Conservation (phyloP, 2,888 invertebrate genomes). For the Megaustenia siamemsis region DNA sequence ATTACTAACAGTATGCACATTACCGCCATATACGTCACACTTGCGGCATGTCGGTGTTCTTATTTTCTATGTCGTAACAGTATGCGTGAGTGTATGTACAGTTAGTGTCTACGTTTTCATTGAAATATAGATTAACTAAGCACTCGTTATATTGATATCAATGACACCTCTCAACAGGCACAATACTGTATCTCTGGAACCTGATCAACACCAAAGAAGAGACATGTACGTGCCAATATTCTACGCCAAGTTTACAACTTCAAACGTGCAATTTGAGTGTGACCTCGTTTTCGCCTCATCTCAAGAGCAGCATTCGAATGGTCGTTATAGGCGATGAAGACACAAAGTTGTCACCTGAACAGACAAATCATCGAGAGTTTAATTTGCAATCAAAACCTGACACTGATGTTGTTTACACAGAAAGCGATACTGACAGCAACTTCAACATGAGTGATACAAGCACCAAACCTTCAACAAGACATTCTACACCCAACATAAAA, state of each 20-base stretch:
- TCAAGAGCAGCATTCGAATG: neutral
- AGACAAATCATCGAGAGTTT: neutral
- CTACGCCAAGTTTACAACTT: neutral
- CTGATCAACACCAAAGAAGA: constrained; percentile 43
- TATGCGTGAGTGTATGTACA: neutral
- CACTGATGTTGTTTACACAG: neutral
- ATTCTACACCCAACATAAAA: neutral
- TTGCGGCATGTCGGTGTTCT: too few species aligned
- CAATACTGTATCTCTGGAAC: constrained; percentile 37
- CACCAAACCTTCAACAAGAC: neutral
- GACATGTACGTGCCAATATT: neutral
- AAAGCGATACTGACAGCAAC: neutral
- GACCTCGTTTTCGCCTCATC: constrained; percentile 19
- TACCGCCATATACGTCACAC: too few species aligned
- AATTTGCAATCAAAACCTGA: neutral
- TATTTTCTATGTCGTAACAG: too few species aligned
- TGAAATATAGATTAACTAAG: neutral
- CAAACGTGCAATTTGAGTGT: neutral
- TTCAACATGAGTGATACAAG: neutral
- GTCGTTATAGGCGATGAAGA: neutral
- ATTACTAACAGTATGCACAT: too few species aligned
- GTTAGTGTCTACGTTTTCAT: neutral
- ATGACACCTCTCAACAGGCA: neutral
- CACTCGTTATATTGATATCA: neutral
- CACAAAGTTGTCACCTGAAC: neutral